A percentile compares a stretch with the other conserved stretches of the same genome.
phyloP scores from a whole-genome alignment of 92 coral and sea anemone genomes.

The Paragorgia papillata region DNA sequence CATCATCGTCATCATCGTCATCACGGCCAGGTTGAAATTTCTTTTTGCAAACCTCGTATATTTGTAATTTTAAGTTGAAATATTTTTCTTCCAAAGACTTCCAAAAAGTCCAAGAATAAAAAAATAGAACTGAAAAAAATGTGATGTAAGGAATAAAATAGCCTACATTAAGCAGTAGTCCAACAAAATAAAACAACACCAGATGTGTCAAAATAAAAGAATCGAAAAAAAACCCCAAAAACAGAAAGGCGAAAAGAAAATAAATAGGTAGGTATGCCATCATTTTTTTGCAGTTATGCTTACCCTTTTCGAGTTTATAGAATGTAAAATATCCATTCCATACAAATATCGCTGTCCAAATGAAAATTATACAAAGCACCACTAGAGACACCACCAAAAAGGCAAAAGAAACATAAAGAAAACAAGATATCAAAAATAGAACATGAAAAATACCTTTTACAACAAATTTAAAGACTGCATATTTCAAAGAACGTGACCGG shows the following conservation, averaged over 20 bases:
- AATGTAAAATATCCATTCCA: too few relatives aligned
- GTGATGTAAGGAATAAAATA: constrained; percentile 11
- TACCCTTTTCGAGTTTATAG: too few relatives aligned
- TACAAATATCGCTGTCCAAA: too few relatives aligned
- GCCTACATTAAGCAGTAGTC: background rate
- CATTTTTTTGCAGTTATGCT: too few relatives aligned
- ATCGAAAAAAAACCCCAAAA: background rate
- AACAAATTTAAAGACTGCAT: background rate
- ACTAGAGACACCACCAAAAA: background rate
- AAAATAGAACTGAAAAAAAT: background rate
- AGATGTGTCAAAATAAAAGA: background rate
- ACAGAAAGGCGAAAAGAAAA: background rate
- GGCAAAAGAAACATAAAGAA: background rate
- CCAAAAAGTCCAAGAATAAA: constrained; percentile 17
- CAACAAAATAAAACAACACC: background rate
- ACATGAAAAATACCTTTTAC: background rate
- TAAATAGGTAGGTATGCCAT: too few relatives aligned
- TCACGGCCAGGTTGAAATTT: too few relatives aligned
- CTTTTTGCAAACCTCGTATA: background rate
- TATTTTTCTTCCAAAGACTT: constrained; percentile 18
- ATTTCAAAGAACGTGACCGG: too few relatives aligned
- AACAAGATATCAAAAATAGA: background rate
- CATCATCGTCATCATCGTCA: background rate
- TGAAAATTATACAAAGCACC: too few relatives aligned
- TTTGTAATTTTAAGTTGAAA: constrained; percentile 1